Evolutionary conservation across 2,888 invertebrate genomes (phyloP).

Genomic region (Tinea trinotella): DNA sequence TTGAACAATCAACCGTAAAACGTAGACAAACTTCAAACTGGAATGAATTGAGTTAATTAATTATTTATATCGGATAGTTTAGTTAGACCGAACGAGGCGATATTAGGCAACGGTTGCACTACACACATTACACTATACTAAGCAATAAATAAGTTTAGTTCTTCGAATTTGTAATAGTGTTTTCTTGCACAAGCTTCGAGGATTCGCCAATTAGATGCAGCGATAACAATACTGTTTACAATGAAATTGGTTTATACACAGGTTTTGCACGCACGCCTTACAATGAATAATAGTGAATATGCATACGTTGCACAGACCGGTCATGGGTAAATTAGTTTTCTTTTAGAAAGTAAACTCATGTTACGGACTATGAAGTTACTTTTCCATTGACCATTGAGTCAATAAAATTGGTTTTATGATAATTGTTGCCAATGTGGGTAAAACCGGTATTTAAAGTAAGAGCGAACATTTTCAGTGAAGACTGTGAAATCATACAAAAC

Average conservation of each 20-base stretch:
- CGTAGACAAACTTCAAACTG: constrained; percentile 1
- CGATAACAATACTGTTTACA: constrained; percentile 38
- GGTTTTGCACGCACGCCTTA: constrained; percentile 1
- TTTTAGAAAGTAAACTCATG: constrained; percentile 22
- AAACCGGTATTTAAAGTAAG: too few species aligned
- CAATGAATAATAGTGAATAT: constrained; percentile 14
- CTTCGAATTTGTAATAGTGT: constrained; percentile 1
- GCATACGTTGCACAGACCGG: constrained; percentile 22
- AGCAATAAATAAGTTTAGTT: constrained; percentile 10
- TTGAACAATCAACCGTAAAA: constrained; percentile 4
- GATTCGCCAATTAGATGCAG: constrained; percentile 47
- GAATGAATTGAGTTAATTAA: constrained; percentile 4
- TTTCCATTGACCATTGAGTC: constrained; percentile 16
- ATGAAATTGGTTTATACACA: constrained; percentile 25
- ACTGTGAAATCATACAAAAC: too few species aligned
- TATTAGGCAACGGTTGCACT: constrained; percentile 11
- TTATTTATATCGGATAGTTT: not conserved
- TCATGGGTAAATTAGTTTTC: constrained; percentile 24
- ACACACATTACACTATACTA: too few species aligned
- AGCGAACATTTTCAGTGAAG: too few species aligned
- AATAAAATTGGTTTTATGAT: too few species aligned
- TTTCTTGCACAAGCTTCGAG: constrained; percentile 33
- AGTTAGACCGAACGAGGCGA: not conserved
- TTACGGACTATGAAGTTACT: constrained; percentile 19
- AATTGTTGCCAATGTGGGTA: too few species aligned